Conservation (phyloP, 2,113 vertebrate species). For the Anser cygnoides region DNA sequence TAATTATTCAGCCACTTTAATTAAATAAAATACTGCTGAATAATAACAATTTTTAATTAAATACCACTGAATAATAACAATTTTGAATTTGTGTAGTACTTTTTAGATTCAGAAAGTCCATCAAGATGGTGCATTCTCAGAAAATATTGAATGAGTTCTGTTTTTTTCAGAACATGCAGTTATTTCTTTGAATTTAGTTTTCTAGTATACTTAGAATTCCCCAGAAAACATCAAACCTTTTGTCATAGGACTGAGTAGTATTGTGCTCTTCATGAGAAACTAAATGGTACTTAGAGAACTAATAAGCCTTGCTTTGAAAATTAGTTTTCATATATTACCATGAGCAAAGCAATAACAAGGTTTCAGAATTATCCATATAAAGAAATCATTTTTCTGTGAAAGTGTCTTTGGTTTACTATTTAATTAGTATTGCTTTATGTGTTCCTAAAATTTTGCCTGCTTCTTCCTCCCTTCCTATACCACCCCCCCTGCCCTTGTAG, state of each 20-base stretch:
- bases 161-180: background rate
- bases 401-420: background rate
- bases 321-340: background rate
- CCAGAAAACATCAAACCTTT: background rate
- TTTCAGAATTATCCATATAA: background rate
- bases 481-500: constrained; percentile 66
- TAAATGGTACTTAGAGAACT: background rate
- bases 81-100: background rate
- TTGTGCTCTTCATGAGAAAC: background rate
- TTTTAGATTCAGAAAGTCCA: background rate
- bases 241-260: background rate
- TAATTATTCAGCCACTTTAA: background rate
- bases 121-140: background rate
- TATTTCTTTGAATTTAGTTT: background rate
- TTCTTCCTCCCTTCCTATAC: background rate
- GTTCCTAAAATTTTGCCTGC: background rate
- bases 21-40: background rate
- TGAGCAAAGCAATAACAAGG: background rate
- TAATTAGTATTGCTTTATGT: background rate
- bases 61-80: background rate
- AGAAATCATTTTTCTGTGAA: background rate
- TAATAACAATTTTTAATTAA: background rate
- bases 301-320: background rate
- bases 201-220: background rate
- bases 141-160: background rate